A percentile compares a stretch with the other conserved stretches of the same genome.
Evolutionary conservation across 2,888 invertebrate species (phyloP).

Genomic region (Sinohyriopsis cumingii): DNA sequence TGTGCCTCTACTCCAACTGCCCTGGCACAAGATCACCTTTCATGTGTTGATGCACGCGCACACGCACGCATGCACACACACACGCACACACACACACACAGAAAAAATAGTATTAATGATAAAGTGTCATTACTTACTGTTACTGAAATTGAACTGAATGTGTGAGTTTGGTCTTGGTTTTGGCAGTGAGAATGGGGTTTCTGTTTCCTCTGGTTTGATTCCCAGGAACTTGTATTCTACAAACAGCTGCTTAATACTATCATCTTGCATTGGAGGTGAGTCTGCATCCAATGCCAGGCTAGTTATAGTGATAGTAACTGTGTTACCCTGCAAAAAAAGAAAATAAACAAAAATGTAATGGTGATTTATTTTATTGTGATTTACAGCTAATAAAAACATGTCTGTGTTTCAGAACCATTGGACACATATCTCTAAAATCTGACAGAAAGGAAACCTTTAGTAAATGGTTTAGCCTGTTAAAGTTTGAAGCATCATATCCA

Average conservation of each 20-base stretch:
- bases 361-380: not conserved
- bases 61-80: too few species aligned
- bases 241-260: constrained; percentile 69
- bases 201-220: constrained; percentile 70
- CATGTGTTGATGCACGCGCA: too few species aligned
- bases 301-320: constrained; percentile 65
- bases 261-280: constrained; percentile 55
- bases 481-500: too few species aligned
- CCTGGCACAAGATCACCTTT: too few species aligned
- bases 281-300: constrained; percentile 61
- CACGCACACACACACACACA: too few species aligned
- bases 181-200: constrained; percentile 73
- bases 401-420: not conserved
- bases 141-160: constrained; percentile 72
- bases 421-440: too few species aligned
- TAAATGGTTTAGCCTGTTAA: too few species aligned
- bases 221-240: constrained; percentile 73
- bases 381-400: not conserved
- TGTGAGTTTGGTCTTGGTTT: constrained; percentile 69
- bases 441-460: too few species aligned
- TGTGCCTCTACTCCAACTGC: too few species aligned
- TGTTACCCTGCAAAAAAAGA: constrained; percentile 51
- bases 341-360: not conserved
- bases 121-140: constrained; percentile 61
- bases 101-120: too few species aligned